Evolutionary conservation across 2,888 invertebrate genomes (phyloP).

Genomic region (Coremacera marginata): DNA sequence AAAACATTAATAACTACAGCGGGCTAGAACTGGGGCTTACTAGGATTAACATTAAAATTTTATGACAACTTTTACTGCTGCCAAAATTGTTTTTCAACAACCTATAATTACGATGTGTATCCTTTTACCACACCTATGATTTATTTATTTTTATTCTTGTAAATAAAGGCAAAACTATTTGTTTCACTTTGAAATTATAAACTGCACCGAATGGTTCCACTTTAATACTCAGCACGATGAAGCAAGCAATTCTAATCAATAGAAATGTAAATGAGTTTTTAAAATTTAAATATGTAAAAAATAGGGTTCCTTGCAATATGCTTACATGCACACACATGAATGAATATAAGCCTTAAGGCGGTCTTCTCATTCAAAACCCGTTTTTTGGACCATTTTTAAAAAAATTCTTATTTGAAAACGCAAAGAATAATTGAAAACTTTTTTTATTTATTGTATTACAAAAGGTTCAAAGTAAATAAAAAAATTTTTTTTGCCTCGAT

Average conservation of each 20-base stretch:
- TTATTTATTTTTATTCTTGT: not conserved
- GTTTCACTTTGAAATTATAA: not conserved
- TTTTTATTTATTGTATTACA: no score
- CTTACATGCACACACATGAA: not conserved
- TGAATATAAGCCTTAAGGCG: not conserved
- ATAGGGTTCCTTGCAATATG: not conserved
- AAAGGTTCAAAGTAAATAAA: no score
- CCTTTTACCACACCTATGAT: not conserved
- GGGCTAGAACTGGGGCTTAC: not conserved
- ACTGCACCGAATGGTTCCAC: slow-evolving; percentile 25
- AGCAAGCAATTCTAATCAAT: slow-evolving; percentile 60
- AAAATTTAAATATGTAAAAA: slow-evolving; percentile 53
- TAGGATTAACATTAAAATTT: not conserved
- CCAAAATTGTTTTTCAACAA: slow-evolving; percentile 12
- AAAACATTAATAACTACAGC: not conserved
- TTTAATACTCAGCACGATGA: slow-evolving; percentile 35
- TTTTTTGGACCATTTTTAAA: no score
- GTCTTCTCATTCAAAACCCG: no score
- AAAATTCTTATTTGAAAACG: no score
- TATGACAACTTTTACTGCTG: slow-evolving; percentile 11
- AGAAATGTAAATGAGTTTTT: slow-evolving; percentile 62
- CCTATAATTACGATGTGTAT: not conserved
- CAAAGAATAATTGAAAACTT: no score
- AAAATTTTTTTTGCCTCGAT: no score
- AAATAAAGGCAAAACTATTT: not conserved